Evolutionary conservation across 2,113 vertebrate genomes (phyloP), one percentile per base, ranked within the genome.

Genomic region (Menura novaehollandiae): DNA sequence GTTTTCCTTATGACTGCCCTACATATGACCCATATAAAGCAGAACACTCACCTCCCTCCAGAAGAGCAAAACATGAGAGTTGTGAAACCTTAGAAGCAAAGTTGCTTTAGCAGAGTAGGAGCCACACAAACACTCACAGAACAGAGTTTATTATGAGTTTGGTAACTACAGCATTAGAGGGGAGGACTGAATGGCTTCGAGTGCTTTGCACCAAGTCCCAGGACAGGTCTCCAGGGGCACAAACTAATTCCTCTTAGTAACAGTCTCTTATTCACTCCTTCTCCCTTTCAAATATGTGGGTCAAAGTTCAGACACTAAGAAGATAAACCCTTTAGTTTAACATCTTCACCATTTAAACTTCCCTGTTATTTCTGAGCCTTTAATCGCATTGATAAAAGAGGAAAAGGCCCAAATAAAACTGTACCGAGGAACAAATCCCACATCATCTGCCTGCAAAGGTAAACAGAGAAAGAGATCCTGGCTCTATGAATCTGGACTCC

Each of bases 341-440:
- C 95, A 97, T 97, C 97, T 97, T 97, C 94, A 81, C 64, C 83
- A 93, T 88, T 95, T 98, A 98, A 98, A 98, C 98, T 97, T 90
- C 92, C 93, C 98, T 97, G 97, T 97, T 97, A 97, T 95, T 97
- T 97, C 96, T 97, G 97, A 98, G 97, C 98, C 95, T 95, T 97
- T 98, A 98, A 98, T 98, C 90, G 17, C 94, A 96, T 94, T 80
- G 92, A 97, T 89, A 97, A 89, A 91, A 87, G 95, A 93, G 80
- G 82, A 95, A 97, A 94, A 77, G 58, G 76, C 78, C 94, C 92
- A 91, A 94, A 96, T 94, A 87, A 94, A 95, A 91, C 55, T 67
- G 51, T 76, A 71, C 44, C 39, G 95, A 79, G 51, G 59, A 96
- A 66, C 47, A 96, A 93, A 95, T 26, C 68, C 71, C 52, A 58